These are phyloP conservation scores for Thunnus albacares DNA, from an alignment of 2,797 vertebrate species.

Conservation along the genomic window DNA sequence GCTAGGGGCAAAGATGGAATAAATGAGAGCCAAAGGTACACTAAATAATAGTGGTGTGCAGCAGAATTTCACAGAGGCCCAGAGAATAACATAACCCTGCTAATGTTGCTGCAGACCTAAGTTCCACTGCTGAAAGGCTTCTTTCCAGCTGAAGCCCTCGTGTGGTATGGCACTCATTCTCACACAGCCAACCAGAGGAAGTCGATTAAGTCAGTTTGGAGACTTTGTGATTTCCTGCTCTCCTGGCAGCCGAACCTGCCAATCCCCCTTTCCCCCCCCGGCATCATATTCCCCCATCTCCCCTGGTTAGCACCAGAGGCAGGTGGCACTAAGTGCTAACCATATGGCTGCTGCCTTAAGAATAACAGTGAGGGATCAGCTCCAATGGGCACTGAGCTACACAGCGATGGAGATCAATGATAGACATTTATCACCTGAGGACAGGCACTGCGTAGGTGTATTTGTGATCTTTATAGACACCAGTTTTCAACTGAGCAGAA, in stretches of 20 bases:
- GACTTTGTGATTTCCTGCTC: constrained; percentile 70
- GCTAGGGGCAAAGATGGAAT: constrained; percentile 58
- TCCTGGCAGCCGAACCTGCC: constrained; percentile 64
- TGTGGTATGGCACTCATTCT: constrained; percentile 48
- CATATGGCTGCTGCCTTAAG: constrained; percentile 82
- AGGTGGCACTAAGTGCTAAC: constrained; percentile 80
- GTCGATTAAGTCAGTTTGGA: constrained; percentile 76
- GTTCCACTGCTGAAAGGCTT: constrained; percentile 46
- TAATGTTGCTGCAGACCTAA: constrained; percentile 49
- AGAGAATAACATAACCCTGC: constrained; percentile 49
- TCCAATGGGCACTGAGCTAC: constrained; percentile 66
- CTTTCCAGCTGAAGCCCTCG: constrained; percentile 45
- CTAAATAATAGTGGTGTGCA: constrained; percentile 59
- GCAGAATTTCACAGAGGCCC: constrained; percentile 43
- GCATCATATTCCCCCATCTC: constrained; percentile 58
- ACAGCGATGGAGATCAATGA: constrained; percentile 80
- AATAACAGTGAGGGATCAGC: constrained; percentile 78
- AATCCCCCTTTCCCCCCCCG: constrained; percentile 30
- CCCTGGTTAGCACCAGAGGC: constrained; percentile 73
- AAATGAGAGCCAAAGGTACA: constrained; percentile 65
- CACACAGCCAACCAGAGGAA: constrained; percentile 58
- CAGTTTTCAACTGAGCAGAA: constrained; percentile 50
- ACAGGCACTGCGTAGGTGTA: constrained; percentile 60
- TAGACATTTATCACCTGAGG: constrained; percentile 78
- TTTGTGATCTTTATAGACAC: constrained; percentile 61